Evolutionary conservation across 2,113 vertebrate genomes (phyloP).

Genomic region (Mesitornis unicolor): DNA sequence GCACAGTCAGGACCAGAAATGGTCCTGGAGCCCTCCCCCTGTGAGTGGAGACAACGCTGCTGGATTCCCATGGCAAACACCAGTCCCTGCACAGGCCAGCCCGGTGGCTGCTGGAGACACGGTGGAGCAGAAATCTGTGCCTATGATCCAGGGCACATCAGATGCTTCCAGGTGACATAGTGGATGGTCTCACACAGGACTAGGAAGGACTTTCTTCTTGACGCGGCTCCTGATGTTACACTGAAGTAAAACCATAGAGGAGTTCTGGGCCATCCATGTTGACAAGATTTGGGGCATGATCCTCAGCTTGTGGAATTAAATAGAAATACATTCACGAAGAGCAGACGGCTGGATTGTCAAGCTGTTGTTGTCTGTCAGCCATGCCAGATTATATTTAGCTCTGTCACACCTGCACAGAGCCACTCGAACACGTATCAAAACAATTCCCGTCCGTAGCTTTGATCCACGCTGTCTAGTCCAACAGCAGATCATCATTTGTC

Average conservation of each 20-base stretch:
- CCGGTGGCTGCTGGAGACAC: neutral
- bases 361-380: neutral
- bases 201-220: neutral
- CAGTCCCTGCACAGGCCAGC: neutral
- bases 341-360: neutral
- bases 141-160: neutral
- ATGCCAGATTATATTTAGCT: slow-evolving; percentile 3
- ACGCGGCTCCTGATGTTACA: neutral
- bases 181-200: neutral
- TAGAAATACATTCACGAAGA: neutral
- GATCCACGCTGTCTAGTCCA: slow-evolving; percentile 1
- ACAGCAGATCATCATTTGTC: slow-evolving; percentile 28
- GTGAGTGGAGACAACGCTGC: neutral
- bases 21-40: neutral
- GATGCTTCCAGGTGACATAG: neutral
- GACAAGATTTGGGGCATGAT: neutral
- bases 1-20: neutral
- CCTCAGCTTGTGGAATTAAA: neutral
- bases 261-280: neutral
- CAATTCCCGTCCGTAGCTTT: neutral
- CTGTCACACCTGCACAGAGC: slow-evolving; percentile 2
- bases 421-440: slow-evolving; percentile 22
- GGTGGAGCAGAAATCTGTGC: neutral
- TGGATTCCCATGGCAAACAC: neutral
- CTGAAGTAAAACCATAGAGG: neutral